Base-by-base conservation (phyloP, 2,113 vertebrate species). In the Taxidea taxus region DNA sequence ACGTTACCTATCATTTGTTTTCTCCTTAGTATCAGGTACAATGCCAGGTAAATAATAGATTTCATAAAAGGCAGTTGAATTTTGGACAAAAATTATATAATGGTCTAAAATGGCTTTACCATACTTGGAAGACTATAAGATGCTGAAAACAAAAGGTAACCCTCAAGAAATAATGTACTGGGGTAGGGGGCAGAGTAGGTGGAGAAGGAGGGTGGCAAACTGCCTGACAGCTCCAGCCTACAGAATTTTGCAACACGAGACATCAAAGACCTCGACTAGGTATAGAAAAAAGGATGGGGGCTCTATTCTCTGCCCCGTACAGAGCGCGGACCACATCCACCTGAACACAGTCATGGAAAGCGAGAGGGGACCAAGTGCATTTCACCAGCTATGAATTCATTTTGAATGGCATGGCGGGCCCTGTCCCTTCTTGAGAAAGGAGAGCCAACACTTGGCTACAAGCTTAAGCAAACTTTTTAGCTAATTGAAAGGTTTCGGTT, bases 41-140 rank as follows among this genome's bases (percentile, higher is more conserved):
- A 90, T 77, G 84, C 68, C 90, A 96, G 95, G 72, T 93, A 78
- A 10, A 31, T 72, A 93, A 87, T 1, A 92, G 90, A 87, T 90
- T 95, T 94, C 85, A 90, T 27, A 92, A 98, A 96, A 90, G 80
- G 51, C 68, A 39, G 82, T 23, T 95, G 92, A 97, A 82, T 94
- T 92, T 93, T 95, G 84, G 90, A 90, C 68, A 90, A 97, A 96
- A 95, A 95, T 51, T 92, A 93, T 66, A 90, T 94, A 98, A 98
- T 96, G 81, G 92, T 81, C 25, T 92, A 37, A 96, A 97, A 98
- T 96, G 95, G 92, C 42, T 96, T 94, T 94, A 81, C 95, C 54
- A 88, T 95, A 90, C 81, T 94, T 94, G 84, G 75, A 81, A 90
- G 87, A 92, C 25, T 56, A 34, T 66, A 84, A 88, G 75, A 94